Percentiles rank a stretch among this genome's conserved stretches.
Conservation (phyloP, 2,888 invertebrate genomes). For the Melieria crassipennis region DNA sequence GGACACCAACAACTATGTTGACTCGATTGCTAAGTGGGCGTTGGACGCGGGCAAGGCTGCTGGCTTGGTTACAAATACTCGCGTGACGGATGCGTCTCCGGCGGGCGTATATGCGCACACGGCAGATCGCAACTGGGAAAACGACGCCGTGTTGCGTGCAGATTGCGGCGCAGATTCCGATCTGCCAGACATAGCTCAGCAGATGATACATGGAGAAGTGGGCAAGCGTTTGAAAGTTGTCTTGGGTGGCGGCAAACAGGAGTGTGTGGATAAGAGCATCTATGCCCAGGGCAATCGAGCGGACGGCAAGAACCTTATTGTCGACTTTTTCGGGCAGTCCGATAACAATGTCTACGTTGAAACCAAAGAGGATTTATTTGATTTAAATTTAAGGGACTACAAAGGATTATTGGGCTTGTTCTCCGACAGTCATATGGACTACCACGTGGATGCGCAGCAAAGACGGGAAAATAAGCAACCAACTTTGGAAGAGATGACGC, state of each 20-base stretch:
- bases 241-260: conserved; percentile 78
- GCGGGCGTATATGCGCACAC: conserved; percentile 72
- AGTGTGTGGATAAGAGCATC: conserved; percentile 70
- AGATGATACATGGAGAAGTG: conserved; percentile 71
- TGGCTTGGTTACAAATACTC: conserved; percentile 78
- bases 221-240: conserved; percentile 79
- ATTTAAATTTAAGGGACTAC: conserved; percentile 64
- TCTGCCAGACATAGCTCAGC: conserved; percentile 78
- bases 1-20: conserved; percentile 70
- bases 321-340: conserved; percentile 71
- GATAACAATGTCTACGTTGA: conserved; percentile 67
- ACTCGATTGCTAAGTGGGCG: conserved; percentile 79
- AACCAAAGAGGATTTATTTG: conserved; percentile 66
- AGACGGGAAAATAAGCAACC: conserved; percentile 68
- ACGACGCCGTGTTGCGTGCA: conserved; percentile 68
- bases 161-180: conserved; percentile 58
- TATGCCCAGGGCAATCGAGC: conserved; percentile 68
- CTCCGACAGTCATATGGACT: conserved; percentile 74
- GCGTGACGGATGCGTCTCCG: conserved; percentile 83
- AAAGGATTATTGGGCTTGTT: conserved; percentile 76
- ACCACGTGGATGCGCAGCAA: conserved; percentile 70
- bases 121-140: conserved; percentile 74
- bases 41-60: conserved; percentile 73
- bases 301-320: conserved; percentile 73
- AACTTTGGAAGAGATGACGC: conserved; percentile 80